Evolutionary conservation across 2,888 invertebrate species (phyloP).

Genomic region (Baronia brevicornis): DNA sequence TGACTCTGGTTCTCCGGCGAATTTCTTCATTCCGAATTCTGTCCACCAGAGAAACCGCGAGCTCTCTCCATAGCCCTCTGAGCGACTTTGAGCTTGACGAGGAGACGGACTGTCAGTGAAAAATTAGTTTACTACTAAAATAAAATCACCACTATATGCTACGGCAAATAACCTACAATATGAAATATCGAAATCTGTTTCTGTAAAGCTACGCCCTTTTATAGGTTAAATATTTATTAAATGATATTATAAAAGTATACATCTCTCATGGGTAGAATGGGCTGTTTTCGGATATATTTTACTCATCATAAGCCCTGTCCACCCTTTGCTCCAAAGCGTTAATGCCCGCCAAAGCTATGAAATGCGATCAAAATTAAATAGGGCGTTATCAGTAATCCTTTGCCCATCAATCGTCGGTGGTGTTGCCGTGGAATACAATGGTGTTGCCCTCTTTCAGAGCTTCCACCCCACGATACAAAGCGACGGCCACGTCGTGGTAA

Average conservation of each 20-base stretch:
- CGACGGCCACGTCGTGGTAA: constrained; percentile 11
- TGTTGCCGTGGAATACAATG: constrained; percentile 32
- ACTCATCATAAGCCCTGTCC: constrained; percentile 18
- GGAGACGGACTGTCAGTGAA: too few species aligned
- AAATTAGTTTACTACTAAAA: too few species aligned
- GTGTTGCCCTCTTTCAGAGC: constrained; percentile 41
- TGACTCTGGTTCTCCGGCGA: too few species aligned
- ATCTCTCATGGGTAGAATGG: too few species aligned
- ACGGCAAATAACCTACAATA: too few species aligned
- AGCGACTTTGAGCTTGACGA: too few species aligned
- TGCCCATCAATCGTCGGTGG: constrained; percentile 46
- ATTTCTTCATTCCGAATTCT: too few species aligned
- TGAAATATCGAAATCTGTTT: too few species aligned
- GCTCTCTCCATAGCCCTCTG: too few species aligned
- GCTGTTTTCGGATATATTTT: constrained; percentile 15
- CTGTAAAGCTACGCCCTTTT: too few species aligned
- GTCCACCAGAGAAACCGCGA: too few species aligned
- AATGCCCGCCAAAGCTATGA: constrained; percentile 18
- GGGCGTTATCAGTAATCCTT: constrained; percentile 53
- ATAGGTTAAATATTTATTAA: neutral
- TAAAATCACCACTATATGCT: too few species aligned
- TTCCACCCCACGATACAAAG: constrained; percentile 29
- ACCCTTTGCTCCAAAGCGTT: constrained; percentile 33
- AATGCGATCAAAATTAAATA: constrained; percentile 43
- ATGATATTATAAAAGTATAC: neutral